phyloP scores from a whole-genome alignment of 1,140 invertebrate genomes.

The Maniola jurtina region DNA sequence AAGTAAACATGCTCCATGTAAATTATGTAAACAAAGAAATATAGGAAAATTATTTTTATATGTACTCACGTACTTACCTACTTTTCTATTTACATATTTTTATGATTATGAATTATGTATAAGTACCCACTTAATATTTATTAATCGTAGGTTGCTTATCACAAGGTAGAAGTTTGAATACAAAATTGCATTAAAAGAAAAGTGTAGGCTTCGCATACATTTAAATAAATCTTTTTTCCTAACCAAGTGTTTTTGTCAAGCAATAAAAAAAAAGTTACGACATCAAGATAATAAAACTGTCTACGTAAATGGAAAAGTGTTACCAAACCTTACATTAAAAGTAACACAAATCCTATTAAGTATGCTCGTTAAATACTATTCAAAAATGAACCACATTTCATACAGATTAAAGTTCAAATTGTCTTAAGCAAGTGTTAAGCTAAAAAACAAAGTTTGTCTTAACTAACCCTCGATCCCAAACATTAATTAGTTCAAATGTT shows the following conservation, averaged over 20 bases:
- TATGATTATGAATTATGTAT: too few relatives aligned
- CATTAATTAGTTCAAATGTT: conserved; percentile 12
- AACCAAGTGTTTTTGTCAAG: neutral
- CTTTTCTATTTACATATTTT: too few relatives aligned
- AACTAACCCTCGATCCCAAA: conserved; percentile 3
- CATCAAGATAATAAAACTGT: neutral
- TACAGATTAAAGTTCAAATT: neutral
- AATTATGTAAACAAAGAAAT: too few relatives aligned
- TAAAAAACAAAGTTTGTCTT: conserved; percentile 9
- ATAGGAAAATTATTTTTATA: too few relatives aligned
- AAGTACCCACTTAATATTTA: too few relatives aligned
- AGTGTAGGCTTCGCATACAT: too few relatives aligned
- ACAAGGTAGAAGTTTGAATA: too few relatives aligned
- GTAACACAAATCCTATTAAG: neutral
- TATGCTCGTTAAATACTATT: neutral
- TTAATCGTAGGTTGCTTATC: too few relatives aligned
- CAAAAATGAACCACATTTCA: neutral
- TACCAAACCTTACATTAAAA: conserved; percentile 6
- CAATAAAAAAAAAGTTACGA: neutral
- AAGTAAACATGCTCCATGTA: too few relatives aligned
- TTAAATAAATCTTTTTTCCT: neutral
- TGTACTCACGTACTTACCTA: too few relatives aligned
- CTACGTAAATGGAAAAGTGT: conserved; percentile 2
- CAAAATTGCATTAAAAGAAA: too few relatives aligned
- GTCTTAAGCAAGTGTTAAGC: neutral